Percentiles rank a stretch among this genome's conserved stretches.
Evolutionary conservation across 2,113 vertebrate genomes (phyloP).

Genomic region (Corythoichthys intestinalis): DNA sequence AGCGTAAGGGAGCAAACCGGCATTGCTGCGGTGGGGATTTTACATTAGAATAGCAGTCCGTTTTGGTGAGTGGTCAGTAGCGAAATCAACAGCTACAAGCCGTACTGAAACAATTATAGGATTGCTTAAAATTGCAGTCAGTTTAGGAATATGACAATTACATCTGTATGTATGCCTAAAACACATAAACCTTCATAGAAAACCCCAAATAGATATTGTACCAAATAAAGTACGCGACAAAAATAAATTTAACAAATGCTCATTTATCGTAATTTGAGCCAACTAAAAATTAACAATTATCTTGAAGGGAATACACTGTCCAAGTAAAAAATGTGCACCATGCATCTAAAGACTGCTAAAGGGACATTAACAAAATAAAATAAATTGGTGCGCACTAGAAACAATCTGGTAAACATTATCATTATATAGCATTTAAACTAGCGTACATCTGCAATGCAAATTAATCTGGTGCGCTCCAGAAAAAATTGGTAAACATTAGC

Average conservation of each 20-base stretch:
- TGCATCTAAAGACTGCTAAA: background rate
- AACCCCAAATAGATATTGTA: background rate
- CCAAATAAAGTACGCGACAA: background rate
- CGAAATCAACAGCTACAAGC: constrained; percentile 52
- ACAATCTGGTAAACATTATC: too few relatives aligned
- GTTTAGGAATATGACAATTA: too few relatives aligned
- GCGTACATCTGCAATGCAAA: too few relatives aligned
- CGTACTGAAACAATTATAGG: constrained; percentile 62
- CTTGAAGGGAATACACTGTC: background rate
- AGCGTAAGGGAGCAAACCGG: constrained; percentile 46
- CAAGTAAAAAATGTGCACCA: background rate
- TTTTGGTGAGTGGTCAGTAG: constrained; percentile 48
- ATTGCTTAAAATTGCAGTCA: constrained; percentile 41
- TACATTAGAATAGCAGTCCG: constrained; percentile 70
- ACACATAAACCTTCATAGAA: background rate
- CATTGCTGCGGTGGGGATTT: constrained; percentile 64
- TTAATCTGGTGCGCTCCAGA: too few relatives aligned
- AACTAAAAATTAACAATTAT: background rate
- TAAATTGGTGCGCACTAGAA: too few relatives aligned
- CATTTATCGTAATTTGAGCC: background rate
- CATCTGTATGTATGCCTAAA: too few relatives aligned
- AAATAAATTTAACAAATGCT: background rate
- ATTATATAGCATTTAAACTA: too few relatives aligned
- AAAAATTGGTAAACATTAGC: too few relatives aligned
- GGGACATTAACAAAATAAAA: too few relatives aligned